phyloP scores from a whole-genome alignment of 2,797 vertebrate genomes.

The Acridotheres tristis region DNA sequence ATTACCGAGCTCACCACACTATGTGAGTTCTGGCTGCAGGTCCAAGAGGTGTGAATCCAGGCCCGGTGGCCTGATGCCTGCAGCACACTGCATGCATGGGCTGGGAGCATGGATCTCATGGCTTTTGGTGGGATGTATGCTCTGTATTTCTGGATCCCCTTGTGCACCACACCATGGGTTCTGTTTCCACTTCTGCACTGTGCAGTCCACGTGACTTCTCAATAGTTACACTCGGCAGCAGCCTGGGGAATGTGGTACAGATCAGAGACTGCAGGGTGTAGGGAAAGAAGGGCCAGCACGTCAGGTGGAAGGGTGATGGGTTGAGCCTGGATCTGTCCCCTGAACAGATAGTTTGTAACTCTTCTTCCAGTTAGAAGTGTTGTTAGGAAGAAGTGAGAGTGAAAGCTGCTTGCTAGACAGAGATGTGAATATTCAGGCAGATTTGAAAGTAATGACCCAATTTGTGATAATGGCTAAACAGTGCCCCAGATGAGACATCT shows the following conservation, averaged over 20 bases:
- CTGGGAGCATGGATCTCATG: not conserved
- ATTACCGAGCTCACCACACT: not conserved
- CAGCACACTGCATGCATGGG: fast-evolving
- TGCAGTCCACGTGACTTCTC: not conserved
- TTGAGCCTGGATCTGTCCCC: not conserved
- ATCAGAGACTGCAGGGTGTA: not conserved
- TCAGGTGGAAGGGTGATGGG: not conserved
- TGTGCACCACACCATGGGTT: not conserved
- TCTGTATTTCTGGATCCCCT: not conserved
- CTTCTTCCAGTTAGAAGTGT: not conserved
- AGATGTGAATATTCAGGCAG: not conserved
- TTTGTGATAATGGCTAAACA: fast-evolving
- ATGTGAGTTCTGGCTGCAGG: not conserved
- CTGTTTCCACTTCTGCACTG: not conserved
- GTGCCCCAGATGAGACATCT: not conserved
- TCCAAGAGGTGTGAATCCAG: not conserved
- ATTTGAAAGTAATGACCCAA: not conserved
- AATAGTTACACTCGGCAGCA: not conserved
- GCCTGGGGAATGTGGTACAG: not conserved
- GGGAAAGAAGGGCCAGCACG: not conserved
- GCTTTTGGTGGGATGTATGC: not conserved
- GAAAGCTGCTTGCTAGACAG: not conserved
- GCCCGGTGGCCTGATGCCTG: not conserved
- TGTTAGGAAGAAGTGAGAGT: not conserved
- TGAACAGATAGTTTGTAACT: not conserved